Evolutionary conservation across 2,888 invertebrate genomes (phyloP).

Genomic region (Nephrotoma appendiculata): DNA sequence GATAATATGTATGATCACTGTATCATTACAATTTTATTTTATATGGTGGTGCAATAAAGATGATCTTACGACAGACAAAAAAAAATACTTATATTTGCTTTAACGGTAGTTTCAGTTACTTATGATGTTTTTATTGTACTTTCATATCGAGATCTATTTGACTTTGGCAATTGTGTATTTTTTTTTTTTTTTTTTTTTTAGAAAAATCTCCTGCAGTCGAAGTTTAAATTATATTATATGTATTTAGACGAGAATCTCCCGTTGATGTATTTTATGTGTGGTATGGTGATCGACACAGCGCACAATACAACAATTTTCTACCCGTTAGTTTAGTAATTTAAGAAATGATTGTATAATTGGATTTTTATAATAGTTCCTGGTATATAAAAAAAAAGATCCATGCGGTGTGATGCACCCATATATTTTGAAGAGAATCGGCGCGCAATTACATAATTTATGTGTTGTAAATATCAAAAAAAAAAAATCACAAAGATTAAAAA

Average conservation of each 20-base stretch:
- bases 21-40: background rate
- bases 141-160: background rate
- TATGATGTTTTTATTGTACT: background rate
- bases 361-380: background rate
- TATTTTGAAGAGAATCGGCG: background rate
- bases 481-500: background rate
- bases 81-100: background rate
- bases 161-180: background rate
- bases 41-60: background rate
- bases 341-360: background rate
- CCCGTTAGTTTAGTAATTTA: background rate
- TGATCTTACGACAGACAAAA: background rate
- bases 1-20: background rate
- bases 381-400: background rate
- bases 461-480: background rate
- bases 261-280: background rate
- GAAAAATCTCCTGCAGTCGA: background rate
- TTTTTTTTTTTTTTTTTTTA: background rate
- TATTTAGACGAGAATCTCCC: background rate
- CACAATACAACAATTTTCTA: background rate
- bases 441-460: background rate
- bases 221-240: background rate
- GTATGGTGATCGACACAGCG: background rate
- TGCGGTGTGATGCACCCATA: background rate
- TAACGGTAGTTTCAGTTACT: background rate